A percentile compares a stretch with the other conserved stretches of the same genome.
Conservation (phyloP, 1,140 invertebrate species). For the Philaenus spumarius region DNA sequence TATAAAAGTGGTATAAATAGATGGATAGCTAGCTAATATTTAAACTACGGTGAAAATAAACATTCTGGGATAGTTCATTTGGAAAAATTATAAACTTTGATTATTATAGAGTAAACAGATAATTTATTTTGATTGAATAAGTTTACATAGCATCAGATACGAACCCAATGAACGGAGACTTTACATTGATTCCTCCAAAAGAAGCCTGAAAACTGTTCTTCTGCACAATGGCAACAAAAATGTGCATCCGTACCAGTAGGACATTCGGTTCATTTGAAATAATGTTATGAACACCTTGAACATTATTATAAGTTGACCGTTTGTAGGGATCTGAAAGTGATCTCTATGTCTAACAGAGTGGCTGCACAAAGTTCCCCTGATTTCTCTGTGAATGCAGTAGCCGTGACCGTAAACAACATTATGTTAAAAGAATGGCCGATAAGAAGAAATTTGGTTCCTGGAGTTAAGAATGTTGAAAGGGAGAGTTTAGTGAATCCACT, state of each 20-base stretch:
- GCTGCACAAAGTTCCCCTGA: slow-evolving; percentile 43
- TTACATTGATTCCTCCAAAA: slow-evolving; percentile 36
- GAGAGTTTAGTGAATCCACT: slow-evolving; percentile 29
- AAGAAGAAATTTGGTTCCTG: slow-evolving; percentile 32
- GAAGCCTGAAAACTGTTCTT: slow-evolving; percentile 38
- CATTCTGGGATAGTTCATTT: too few relatives aligned
- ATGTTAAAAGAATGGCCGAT: slow-evolving; percentile 32
- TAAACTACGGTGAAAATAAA: too few relatives aligned
- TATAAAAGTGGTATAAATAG: too few relatives aligned
- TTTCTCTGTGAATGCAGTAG: slow-evolving; percentile 42
- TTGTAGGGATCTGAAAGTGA: slow-evolving; percentile 34
- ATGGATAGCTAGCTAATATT: too few relatives aligned
- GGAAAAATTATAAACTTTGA: too few relatives aligned
- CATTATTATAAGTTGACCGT: slow-evolving; percentile 33
- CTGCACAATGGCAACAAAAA: slow-evolving; percentile 39
- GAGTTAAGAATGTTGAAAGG: slow-evolving; percentile 34
- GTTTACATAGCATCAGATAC: too few relatives aligned
- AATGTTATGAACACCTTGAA: slow-evolving; percentile 33
- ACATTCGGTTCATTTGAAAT: slow-evolving; percentile 35
- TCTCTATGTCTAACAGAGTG: slow-evolving; percentile 35
- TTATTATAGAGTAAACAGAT: too few relatives aligned
- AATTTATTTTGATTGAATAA: too few relatives aligned
- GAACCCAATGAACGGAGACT: slow-evolving; percentile 5
- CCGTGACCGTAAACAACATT: slow-evolving; percentile 34
- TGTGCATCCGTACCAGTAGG: slow-evolving; percentile 32